Evolutionary conservation across 2,797 vertebrate species (phyloP), one percentile per base, ranked within the genome.

Genomic region (Oryzias sinensis): DNA sequence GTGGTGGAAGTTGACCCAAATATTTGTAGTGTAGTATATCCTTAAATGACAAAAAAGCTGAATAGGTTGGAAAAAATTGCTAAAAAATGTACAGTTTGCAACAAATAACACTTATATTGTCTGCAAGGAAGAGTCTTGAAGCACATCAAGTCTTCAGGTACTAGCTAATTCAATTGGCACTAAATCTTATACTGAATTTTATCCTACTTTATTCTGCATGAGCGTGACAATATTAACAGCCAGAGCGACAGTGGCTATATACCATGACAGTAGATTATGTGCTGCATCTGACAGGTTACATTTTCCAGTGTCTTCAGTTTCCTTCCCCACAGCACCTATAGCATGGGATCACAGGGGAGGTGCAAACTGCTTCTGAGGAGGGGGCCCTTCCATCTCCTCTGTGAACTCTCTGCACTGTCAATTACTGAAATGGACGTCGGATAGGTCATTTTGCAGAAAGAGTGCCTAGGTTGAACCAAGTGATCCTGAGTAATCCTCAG

Each of bases 371-470:
- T 29, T 61, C 49, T 48, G 44, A 15, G 43, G 65, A 5, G 62
- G 20, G 43, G 15, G 59, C 51, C 49, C 67, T 43, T 17, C 49
- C 7, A 5, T 48, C 40, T 56, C 53, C 62, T 53, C 42, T 29
- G 5, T 25, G 40, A 49, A 17, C 62, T 72, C 68, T 60, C 67
- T 65, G 16, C 4, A 37, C 72, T 73, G 70, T 77, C 77, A 74
- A 65, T 84, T 81, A 82, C 62, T 0, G 9, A 60, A 69, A 56
- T 9, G 37, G 65, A 53, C 27, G 62, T 45, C 27, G 62, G 60
- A 87, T 72, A 76, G 74, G 86, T 78, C 29, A 15, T 52, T 49
- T 15, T 66, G 62, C 59, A 54, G 49, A 47, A 20, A 8, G 60
- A 59, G 42, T 29, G 62, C 18, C 18, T 18, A 18, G 18, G 18